Base-by-base conservation (phyloP, 2,797 vertebrate genomes). In the Rhyacichthys aspro region DNA sequence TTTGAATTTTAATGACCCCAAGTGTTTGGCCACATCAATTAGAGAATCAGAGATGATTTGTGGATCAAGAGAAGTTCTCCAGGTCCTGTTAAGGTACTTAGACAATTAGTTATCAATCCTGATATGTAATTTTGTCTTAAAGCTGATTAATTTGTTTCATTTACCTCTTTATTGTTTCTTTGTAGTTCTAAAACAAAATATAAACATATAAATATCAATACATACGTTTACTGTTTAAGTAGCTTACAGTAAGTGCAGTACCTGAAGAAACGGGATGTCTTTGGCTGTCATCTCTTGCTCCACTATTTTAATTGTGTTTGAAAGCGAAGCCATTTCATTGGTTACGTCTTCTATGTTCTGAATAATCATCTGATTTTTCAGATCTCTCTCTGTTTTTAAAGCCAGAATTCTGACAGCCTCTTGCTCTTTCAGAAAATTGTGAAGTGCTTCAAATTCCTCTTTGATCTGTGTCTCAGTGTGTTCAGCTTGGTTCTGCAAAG, bases 161-260 rank as follows among this genome's bases (percentile, higher is more conserved):
- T 23, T 85, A 93, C 93, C 83, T 92, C 60, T 75, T 91, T 41
- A 94, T 91, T 33, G 89, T 94, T 66, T 91, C 89, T 54, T 92
- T 92, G 79, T 94, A 94, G 74, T 92, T 92, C 93, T 94, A 79
- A 56, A 84, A 86, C 3, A 58, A 59, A 63, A 72, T 68, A n/a
- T 14, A 14, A 52, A 65, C 11, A 70, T 9, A 55, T 52, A 14
- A 50, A 41, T 72, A 2, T 11, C 16, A 52, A 18, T 38, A 18
- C 11, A 18, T 52, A 38, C 10, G 17, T 6, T 34, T 11, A 8
- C 3, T 34, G 18, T 3, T 12, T 12, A 38, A 10, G 18, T 37
- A 12, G 37, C 11, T 52, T 11, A 14, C 8, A 52, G 34, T 52
- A 19, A 18, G 14, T 37, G 14, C 7, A 49, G 15, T 36, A 93